Conservation (phyloP, 2,888 invertebrate genomes). For the Papilio demoleus region DNA sequence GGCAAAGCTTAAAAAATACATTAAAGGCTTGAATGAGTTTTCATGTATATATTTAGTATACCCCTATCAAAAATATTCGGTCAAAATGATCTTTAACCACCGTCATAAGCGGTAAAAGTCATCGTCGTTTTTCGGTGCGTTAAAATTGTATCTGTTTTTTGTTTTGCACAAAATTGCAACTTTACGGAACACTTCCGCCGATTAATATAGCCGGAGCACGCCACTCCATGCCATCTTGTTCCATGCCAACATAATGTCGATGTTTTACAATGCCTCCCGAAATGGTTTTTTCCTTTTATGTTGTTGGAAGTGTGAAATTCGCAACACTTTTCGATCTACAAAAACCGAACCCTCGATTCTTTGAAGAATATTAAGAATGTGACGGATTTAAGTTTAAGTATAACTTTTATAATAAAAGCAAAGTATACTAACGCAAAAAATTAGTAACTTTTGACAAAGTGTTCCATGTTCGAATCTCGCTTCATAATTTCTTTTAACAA, state of each 20-base stretch:
- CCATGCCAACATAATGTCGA: constrained; percentile 50
- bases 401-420: background rate
- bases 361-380: constrained; percentile 17
- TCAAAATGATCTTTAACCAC: constrained; percentile 27
- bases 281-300: constrained; percentile 54
- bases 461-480: too few species aligned
- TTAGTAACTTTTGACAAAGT: background rate
- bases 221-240: constrained; percentile 58
- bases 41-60: constrained; percentile 32
- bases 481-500: too few species aligned
- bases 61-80: constrained; percentile 43
- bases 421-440: background rate
- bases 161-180: constrained; percentile 41
- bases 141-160: constrained; percentile 16
- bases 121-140: background rate
- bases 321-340: constrained; percentile 53
- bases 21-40: constrained; percentile 9
- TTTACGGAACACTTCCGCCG: constrained; percentile 52
- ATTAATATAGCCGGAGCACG: constrained; percentile 53
- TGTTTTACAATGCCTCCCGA: constrained; percentile 60
- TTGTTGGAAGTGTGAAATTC: constrained; percentile 67
- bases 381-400: background rate
- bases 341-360: constrained; percentile 50
- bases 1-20: constrained; percentile 19
- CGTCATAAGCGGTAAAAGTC: constrained; percentile 29